These are phyloP conservation scores for Drosophila prostipennis DNA, from an alignment of 2,888 invertebrate species.

Conservation along the genomic window DNA sequence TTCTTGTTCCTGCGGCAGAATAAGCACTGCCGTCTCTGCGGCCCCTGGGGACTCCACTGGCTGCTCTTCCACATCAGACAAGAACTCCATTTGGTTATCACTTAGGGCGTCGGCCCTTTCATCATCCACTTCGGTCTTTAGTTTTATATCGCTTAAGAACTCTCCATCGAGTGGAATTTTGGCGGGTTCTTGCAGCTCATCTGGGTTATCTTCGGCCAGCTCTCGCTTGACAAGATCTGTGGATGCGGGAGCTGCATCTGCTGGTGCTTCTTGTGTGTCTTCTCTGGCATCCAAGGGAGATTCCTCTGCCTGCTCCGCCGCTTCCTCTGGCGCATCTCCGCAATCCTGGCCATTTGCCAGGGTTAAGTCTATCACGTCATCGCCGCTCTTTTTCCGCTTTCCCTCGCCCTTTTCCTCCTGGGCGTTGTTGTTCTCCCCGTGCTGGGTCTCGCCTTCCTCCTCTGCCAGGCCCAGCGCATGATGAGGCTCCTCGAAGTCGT, in stretches of 20 bases:
- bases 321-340: neutral
- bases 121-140: constrained; percentile 4
- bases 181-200: neutral
- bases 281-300: neutral
- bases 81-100: constrained; percentile 8
- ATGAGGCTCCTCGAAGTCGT: constrained; percentile 55
- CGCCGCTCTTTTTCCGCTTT: constrained; percentile 10
- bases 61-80: constrained; percentile 5
- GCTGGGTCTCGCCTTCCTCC: constrained; percentile 33
- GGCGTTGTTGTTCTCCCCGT: constrained; percentile 11
- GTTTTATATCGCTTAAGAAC: neutral
- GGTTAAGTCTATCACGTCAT: constrained; percentile 34
- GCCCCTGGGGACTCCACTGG: neutral
- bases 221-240: neutral
- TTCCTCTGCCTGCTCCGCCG: neutral
- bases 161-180: neutral
- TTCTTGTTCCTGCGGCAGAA: neutral
- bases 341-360: constrained; percentile 38
- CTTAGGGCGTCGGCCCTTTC: neutral
- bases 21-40: neutral
- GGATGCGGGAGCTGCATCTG: neutral
- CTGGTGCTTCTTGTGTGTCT: neutral
- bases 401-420: neutral
- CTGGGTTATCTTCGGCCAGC: neutral
- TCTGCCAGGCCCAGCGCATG: constrained; percentile 47